phyloP scores from a whole-genome alignment of 2,113 vertebrate species.

The Protobothrops flavoviridis region DNA sequence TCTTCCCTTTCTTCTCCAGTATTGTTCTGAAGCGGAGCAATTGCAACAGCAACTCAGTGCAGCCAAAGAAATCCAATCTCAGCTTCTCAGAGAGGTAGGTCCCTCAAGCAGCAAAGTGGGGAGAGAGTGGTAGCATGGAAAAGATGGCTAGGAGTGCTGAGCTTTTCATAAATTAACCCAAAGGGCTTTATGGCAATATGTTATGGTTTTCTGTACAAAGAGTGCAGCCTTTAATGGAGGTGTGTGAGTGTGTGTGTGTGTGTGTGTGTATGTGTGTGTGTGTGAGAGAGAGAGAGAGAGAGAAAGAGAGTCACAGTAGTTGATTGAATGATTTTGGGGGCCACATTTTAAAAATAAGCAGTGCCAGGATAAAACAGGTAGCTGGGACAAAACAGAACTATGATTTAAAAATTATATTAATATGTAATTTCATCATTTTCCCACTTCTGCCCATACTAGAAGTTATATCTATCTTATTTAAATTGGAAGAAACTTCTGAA shows the following conservation, averaged over 20 bases:
- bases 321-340: not conserved
- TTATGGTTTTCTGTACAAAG: not conserved
- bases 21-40: conserved; percentile 80
- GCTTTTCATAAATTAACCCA: not conserved
- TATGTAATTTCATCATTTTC: not conserved
- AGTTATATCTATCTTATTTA: not conserved
- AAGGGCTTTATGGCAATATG: not conserved
- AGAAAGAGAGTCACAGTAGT: not conserved
- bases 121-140: not conserved
- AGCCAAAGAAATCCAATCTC: conserved; percentile 72
- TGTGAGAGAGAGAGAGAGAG: too few relatives aligned
- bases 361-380: not conserved
- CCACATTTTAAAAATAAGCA: not conserved
- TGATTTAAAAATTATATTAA: not conserved
- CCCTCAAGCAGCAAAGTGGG: not conserved
- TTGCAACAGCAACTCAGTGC: conserved; percentile 77
- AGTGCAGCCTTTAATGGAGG: not conserved
- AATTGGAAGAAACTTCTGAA: not conserved
- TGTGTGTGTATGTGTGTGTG: too few relatives aligned
- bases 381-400: not conserved
- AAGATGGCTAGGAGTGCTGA: not conserved
- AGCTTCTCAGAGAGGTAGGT: conserved; percentile 78
- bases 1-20: conserved; percentile 54
- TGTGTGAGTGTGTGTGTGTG: not conserved
- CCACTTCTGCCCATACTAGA: not conserved